Base-by-base conservation (phyloP, 2,888 invertebrate species). In the Scotopteryx bipunctaria region DNA sequence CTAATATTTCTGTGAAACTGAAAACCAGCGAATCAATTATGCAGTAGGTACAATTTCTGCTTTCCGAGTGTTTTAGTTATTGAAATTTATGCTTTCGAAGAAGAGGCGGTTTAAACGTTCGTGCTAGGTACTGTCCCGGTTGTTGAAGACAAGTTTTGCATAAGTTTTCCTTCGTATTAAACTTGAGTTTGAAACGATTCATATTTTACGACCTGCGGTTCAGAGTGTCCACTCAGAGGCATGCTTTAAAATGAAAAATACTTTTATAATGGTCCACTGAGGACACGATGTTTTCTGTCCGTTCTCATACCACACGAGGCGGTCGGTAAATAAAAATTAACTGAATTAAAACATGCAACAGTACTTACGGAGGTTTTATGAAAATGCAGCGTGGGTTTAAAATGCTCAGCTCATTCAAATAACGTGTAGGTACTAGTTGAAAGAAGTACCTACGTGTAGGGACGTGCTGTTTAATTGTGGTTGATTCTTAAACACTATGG, bases 81-180 rank as follows among this genome's bases (percentile, higher is more conserved):
- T 57, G 56, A 53, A 37, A 60, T 55, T 37, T 49, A 27, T 44
- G 58, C 55, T 53, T 55, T 37, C n/a, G 32, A 33, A 31, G 27
- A 45, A 47, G 47, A 42, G 36, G 27, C 41, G 25, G 46, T 41
- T 44, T 35, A 46, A 57, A 46, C 42, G 47, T 46, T 51, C 37
- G 31, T 51, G 53, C 41, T 27, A n/a, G n/a, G n/a, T n/a, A 38
- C 50, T 49, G 33, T 57, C 52, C 50, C 37, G 37, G 31, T 49
- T 48, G 37, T 38, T 36, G 42, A 37, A 51, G 29, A 51, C 27
- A 56, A 55, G 40, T 57, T 53, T 53, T 42, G 37, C 47, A 46
- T 50, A 55, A 60, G 50, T 57, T 57, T 55, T 46, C 36, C 27
- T 54, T 47, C 31, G 45, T 37, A 43, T 46, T 57, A 46, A 14